These are phyloP conservation scores for Leucoraja ocellata DNA, from an alignment of 2,797 vertebrate genomes.

Conservation along the genomic window DNA sequence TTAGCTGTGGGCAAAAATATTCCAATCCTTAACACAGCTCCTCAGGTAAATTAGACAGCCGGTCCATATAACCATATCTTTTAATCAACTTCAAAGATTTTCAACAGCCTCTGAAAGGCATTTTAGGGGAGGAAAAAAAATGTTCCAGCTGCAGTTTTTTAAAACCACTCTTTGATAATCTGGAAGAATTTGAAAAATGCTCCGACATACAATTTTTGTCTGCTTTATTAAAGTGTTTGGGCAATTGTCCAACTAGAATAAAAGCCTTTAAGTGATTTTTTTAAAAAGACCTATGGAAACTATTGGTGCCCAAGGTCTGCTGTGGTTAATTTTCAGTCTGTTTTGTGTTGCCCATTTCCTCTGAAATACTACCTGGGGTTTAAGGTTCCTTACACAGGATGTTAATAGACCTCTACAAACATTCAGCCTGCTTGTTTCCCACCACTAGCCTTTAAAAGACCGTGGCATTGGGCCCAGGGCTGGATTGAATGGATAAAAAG, in stretches of 20 bases:
- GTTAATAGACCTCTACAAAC: conserved; percentile 61
- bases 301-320: conserved; percentile 57
- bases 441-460: conserved; percentile 62
- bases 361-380: conserved; percentile 69
- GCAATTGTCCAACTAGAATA: conserved; percentile 60
- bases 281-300: conserved; percentile 54
- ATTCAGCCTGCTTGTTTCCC: conserved; percentile 56
- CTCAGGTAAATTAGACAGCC: conserved; percentile 31
- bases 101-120: conserved; percentile 66
- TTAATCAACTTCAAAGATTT: conserved; percentile 64
- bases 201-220: conserved; percentile 45
- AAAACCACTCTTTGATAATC: conserved; percentile 47
- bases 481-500: conserved; percentile 58
- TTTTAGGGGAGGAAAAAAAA: conserved; percentile 47
- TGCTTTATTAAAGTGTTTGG: conserved; percentile 69
- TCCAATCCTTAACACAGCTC: conserved; percentile 60
- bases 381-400: conserved; percentile 69
- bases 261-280: conserved; percentile 64
- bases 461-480: conserved; percentile 57
- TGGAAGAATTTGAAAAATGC: conserved; percentile 53
- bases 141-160: conserved; percentile 54
- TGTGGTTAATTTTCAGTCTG: conserved; percentile 65
- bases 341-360: conserved; percentile 67
- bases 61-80: conserved; percentile 74
- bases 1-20: conserved; percentile 69